Percentiles rank a stretch among this genome's conserved stretches.
Conservation (phyloP, 1,140 invertebrate genomes). For the Heliconius himera region DNA sequence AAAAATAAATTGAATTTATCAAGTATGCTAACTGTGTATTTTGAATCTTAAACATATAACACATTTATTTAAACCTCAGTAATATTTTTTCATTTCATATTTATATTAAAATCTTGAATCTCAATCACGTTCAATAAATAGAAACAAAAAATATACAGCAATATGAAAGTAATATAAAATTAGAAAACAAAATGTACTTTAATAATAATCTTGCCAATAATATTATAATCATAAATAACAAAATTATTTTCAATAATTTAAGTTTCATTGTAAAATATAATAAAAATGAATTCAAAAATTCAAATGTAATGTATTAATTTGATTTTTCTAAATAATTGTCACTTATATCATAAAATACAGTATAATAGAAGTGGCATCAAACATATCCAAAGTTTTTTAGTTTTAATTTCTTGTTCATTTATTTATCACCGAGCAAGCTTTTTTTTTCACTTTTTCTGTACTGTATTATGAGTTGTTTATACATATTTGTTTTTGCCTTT, state of each 20-base stretch:
- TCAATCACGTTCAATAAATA: not conserved
- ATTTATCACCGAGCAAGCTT: not conserved
- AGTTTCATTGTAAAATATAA: not conserved
- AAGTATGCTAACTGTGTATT: not conserved
- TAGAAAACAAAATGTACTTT: not conserved
- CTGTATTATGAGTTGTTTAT: not conserved
- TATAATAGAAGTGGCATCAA: not conserved
- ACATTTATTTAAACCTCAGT: not conserved
- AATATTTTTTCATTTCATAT: not conserved
- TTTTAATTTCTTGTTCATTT: not conserved
- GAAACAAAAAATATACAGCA: not conserved
- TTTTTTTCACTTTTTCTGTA: not conserved
- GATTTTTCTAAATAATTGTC: not conserved
- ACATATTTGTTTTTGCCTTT: slow-evolving; percentile 1
- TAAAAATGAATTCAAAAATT: not conserved
- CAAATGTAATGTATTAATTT: not conserved
- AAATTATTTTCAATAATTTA: not conserved
- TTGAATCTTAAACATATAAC: not conserved
- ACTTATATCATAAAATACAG: not conserved
- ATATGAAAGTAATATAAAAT: not conserved
- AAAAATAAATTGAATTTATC: not conserved
- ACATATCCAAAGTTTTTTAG: not conserved
- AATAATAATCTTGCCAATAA: slow-evolving; percentile 1
- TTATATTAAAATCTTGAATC: not conserved
- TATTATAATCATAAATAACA: not conserved